phyloP scores from a whole-genome alignment of 2,797 vertebrate genomes.

The Poeciliopsis gracilis region DNA sequence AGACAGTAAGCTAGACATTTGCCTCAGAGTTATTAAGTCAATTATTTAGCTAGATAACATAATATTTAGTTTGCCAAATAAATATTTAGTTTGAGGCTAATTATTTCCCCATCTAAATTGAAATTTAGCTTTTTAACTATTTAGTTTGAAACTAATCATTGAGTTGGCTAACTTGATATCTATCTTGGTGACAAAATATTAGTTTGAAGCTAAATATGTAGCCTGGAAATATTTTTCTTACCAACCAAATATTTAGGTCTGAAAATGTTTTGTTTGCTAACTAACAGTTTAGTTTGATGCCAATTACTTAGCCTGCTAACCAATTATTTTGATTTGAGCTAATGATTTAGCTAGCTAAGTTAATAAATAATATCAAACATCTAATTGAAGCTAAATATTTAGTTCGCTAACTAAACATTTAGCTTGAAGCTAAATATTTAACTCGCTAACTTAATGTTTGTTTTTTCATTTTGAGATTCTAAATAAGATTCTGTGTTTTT shows the following conservation, averaged over 20 bases:
- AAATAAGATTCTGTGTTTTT: background rate
- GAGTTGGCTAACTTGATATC: background rate
- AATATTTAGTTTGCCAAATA: background rate
- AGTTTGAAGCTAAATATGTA: background rate
- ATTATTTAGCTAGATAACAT: background rate
- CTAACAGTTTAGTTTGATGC: background rate
- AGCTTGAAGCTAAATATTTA: background rate
- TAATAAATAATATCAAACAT: background rate
- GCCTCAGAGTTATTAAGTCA: background rate
- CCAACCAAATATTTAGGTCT: background rate
- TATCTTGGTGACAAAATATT: background rate
- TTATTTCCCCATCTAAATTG: background rate
- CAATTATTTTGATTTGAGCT: background rate
- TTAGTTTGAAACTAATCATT: background rate
- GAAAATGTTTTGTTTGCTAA: no score
- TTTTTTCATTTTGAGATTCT: background rate
- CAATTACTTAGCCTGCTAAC: background rate
- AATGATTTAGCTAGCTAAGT: background rate
- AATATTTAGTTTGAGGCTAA: background rate
- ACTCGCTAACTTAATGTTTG: background rate
- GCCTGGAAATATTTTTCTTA: background rate
- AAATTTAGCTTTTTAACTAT: no score
- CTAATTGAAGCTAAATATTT: background rate
- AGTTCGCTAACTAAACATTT: no score
- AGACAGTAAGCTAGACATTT: background rate